Evolutionary conservation across 1,140 invertebrate species (phyloP).

Genomic region (Sarcophaga peregrina): DNA sequence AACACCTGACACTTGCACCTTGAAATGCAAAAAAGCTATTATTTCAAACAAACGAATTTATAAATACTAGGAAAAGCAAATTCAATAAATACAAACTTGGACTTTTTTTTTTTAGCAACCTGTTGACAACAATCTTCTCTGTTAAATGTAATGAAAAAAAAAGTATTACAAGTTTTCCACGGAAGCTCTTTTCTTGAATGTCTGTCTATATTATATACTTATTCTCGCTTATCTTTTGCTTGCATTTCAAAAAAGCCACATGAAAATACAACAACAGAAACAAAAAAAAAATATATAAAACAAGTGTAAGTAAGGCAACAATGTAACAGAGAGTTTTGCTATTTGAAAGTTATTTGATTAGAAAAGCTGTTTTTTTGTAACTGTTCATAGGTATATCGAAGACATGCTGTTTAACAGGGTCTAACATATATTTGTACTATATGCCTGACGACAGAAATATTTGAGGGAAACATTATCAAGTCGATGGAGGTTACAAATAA

Average conservation of each 20-base stretch:
- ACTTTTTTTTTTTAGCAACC: background rate
- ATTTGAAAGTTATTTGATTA: background rate
- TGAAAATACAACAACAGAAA: background rate
- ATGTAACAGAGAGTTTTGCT: background rate
- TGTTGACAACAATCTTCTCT: slow-evolving; percentile 4
- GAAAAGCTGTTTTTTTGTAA: background rate
- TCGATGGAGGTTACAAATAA: too few species aligned
- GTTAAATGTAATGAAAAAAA: background rate
- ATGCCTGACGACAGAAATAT: too few species aligned
- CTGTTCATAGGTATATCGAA: too few species aligned
- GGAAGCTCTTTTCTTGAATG: background rate
- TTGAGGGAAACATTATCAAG: too few species aligned
- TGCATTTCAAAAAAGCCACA: background rate
- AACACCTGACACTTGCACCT: slow-evolving; percentile 33
- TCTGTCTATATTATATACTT: background rate
- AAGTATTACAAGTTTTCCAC: background rate
- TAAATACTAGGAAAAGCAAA: background rate
- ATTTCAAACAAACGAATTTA: background rate
- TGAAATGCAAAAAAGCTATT: slow-evolving; percentile 24
- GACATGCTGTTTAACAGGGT: too few species aligned
- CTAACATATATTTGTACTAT: too few species aligned
- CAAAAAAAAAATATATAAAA: background rate
- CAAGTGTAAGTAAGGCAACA: background rate
- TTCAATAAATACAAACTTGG: background rate
- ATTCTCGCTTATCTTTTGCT: background rate